Percentiles rank a stretch among this genome's conserved stretches.
phyloP scores from a whole-genome alignment of 2,113 vertebrate genomes.

The Daubentonia madagascariensis region DNA sequence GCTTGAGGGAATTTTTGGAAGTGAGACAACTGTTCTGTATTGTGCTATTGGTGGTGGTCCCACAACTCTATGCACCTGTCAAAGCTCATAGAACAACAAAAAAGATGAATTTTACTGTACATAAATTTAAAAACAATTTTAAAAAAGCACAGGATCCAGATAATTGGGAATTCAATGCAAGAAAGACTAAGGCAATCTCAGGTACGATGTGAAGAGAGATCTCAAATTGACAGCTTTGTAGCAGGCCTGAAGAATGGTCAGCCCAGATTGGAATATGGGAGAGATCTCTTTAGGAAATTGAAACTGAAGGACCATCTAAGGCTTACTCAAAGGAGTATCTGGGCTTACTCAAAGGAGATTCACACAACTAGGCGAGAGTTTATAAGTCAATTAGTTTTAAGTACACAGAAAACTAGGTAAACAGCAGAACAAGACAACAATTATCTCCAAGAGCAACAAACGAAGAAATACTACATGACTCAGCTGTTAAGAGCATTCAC shows the following conservation, averaged over 20 bases:
- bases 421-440: not conserved
- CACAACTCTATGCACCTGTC: not conserved
- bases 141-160: not conserved
- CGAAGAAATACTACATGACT: conserved; percentile 7
- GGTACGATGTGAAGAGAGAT: not conserved
- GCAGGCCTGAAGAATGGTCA: not conserved
- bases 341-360: not conserved
- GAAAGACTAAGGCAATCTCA: not conserved
- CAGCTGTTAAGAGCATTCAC: not conserved
- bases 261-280: not conserved
- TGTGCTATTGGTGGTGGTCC: not conserved
- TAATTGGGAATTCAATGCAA: not conserved
- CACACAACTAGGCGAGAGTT: not conserved
- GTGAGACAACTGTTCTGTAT: not conserved
- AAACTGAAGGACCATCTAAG: not conserved
- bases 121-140: not conserved
- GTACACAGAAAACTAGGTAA: not conserved
- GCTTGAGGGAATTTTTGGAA: not conserved
- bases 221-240: not conserved
- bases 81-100: not conserved
- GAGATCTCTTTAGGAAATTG: not conserved
- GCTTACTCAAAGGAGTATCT: not conserved
- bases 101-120: not conserved
- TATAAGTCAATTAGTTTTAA: not conserved
- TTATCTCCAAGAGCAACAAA: not conserved